phyloP scores from a whole-genome alignment of 2,888 invertebrate genomes.

The Zeuzera pyrina region DNA sequence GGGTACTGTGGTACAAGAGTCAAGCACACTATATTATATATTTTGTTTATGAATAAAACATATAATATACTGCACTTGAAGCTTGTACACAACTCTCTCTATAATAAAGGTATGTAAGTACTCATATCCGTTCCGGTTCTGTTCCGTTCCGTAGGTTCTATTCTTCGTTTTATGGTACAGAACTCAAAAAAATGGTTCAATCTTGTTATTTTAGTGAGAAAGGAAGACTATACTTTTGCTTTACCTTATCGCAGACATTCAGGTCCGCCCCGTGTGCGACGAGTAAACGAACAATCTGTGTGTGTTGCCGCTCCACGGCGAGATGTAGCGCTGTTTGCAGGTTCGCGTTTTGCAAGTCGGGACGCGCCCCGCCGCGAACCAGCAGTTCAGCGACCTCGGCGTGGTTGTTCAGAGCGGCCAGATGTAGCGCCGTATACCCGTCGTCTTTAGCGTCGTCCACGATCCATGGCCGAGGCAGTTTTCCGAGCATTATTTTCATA shows the following conservation, averaged over 20 bases:
- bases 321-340: slow-evolving; percentile 93
- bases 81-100: too few relatives aligned
- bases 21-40: too few relatives aligned
- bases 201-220: too few relatives aligned
- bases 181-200: not conserved
- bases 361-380: slow-evolving; percentile 91
- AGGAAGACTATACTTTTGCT: too few relatives aligned
- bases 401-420: slow-evolving; percentile 97
- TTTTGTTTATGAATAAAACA: too few relatives aligned
- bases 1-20: too few relatives aligned
- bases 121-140: too few relatives aligned
- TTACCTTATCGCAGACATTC: slow-evolving; percentile 97
- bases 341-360: slow-evolving; percentile 97
- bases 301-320: slow-evolving; percentile 97
- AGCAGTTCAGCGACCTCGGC: slow-evolving; percentile 95
- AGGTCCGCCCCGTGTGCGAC: slow-evolving; percentile 95
- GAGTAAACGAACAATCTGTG: slow-evolving; percentile 95
- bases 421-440: slow-evolving; percentile 95
- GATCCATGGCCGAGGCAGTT: slow-evolving; percentile 95
- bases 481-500: slow-evolving; percentile 94
- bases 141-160: too few relatives aligned
- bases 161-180: too few relatives aligned
- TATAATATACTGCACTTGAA: too few relatives aligned
- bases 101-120: too few relatives aligned
- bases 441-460: slow-evolving; percentile 99